Conservation (phyloP, 2,888 invertebrate species). For the Platynereis dumerilii region DNA sequence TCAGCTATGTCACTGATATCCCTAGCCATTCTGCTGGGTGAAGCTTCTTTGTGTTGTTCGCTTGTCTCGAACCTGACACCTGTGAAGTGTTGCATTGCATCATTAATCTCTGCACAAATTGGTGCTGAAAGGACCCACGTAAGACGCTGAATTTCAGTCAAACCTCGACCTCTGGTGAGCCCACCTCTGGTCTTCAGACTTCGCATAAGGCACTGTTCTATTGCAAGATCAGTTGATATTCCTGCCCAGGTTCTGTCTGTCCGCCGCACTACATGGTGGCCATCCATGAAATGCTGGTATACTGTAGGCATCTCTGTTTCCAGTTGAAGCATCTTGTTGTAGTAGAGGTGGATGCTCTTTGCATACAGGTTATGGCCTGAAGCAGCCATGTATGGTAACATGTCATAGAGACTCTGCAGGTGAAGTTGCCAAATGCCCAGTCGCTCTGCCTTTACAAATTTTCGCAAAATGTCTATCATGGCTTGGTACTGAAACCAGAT, state of each 20-base stretch:
- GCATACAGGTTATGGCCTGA: slow-evolving; percentile 42
- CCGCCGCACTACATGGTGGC: slow-evolving; percentile 32
- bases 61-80: slow-evolving; percentile 13
- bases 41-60: slow-evolving; percentile 29
- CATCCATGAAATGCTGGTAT: slow-evolving; percentile 28
- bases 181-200: slow-evolving; percentile 41
- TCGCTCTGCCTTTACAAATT: slow-evolving; percentile 30
- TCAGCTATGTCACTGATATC: slow-evolving; percentile 33
- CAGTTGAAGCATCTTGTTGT: slow-evolving; percentile 41
- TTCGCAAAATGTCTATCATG: slow-evolving; percentile 30
- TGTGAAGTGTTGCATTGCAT: slow-evolving; percentile 32
- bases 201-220: slow-evolving; percentile 44
- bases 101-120: slow-evolving; percentile 31
- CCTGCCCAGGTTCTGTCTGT: slow-evolving; percentile 43
- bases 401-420: slow-evolving; percentile 27
- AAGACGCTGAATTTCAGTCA: slow-evolving; percentile 28
- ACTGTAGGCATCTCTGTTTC: slow-evolving; percentile 36
- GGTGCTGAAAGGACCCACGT: slow-evolving; percentile 36
- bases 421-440: slow-evolving; percentile 31
- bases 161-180: slow-evolving; percentile 22
- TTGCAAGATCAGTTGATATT: slow-evolving; percentile 42
- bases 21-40: slow-evolving; percentile 23
- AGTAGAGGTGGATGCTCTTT: slow-evolving; percentile 41
- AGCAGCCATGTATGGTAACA: slow-evolving; percentile 36
- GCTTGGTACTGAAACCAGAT: slow-evolving; percentile 33